A percentile compares a stretch with the other conserved stretches of the same genome.
Evolutionary conservation across 2,888 invertebrate genomes (phyloP).

Genomic region (Sarcophaga subvicina): DNA sequence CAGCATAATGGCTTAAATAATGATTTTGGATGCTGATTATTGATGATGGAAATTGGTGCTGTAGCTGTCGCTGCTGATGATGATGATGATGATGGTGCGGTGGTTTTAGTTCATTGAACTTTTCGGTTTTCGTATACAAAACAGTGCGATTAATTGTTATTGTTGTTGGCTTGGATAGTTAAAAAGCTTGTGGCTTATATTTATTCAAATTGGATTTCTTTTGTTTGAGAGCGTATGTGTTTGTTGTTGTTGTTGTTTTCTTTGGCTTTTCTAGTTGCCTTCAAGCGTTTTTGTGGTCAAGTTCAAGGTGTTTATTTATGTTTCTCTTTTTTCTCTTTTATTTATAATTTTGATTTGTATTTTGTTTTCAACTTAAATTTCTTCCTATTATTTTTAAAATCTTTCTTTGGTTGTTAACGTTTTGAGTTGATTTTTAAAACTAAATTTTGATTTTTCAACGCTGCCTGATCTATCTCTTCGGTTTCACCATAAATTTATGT

Average conservation of each 20-base stretch:
- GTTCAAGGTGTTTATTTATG: slow-evolving; percentile 52
- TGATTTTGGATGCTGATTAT: no score
- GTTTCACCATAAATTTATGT: not conserved
- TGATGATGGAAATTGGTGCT: not conserved
- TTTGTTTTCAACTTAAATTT: slow-evolving; percentile 25
- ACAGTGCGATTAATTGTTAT: not conserved
- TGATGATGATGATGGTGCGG: not conserved
- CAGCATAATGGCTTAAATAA: slow-evolving; percentile 19
- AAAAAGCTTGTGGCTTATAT: not conserved
- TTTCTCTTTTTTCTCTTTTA: not conserved
- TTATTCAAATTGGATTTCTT: not conserved
- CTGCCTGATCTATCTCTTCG: slow-evolving; percentile 4
- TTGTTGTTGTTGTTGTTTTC: not conserved
- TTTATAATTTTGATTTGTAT: not conserved
- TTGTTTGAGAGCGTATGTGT: no score
- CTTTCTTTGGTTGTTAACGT: slow-evolving; percentile 47
- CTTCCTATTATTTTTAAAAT: not conserved
- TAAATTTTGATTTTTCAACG: slow-evolving; percentile 38
- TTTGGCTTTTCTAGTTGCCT: not conserved
- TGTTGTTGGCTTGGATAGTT: not conserved
- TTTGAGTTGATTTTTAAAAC: slow-evolving; percentile 52
- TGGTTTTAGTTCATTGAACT: slow-evolving; percentile 70
- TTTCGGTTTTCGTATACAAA: not conserved
- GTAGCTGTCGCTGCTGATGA: not conserved
- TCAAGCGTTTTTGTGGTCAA: slow-evolving; percentile 29